Evolutionary conservation across 2,113 vertebrate species (phyloP).

Genomic region (Semnopithecus entellus): DNA sequence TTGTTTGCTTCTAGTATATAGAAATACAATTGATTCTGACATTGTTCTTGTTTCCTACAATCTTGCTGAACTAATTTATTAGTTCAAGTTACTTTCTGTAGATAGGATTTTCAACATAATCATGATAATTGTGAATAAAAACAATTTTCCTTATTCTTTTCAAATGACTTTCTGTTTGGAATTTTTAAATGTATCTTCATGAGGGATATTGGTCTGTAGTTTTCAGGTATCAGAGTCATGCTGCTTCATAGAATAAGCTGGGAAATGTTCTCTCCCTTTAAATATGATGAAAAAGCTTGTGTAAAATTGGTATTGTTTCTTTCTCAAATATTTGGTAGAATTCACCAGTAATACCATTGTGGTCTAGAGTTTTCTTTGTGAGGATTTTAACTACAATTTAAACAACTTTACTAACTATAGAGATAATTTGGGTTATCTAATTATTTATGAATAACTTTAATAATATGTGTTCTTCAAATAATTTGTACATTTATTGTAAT

Average conservation of each 20-base stretch:
- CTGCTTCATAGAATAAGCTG: neutral
- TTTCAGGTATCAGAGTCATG: neutral
- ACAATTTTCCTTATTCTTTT: neutral
- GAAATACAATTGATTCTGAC: neutral
- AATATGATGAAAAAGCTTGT: neutral
- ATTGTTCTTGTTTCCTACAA: neutral
- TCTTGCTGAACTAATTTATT: neutral
- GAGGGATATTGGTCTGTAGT: neutral
- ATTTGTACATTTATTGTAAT: neutral
- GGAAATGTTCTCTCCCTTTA: neutral
- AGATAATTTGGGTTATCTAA: neutral
- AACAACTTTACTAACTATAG: neutral
- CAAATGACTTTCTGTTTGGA: neutral
- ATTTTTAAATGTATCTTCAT: neutral
- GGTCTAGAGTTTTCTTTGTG: neutral
- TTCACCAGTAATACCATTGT: neutral
- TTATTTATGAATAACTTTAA: neutral
- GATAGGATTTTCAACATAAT: neutral
- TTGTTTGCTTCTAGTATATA: neutral
- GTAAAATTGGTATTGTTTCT: neutral
- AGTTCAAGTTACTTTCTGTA: neutral
- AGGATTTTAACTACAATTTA: neutral
- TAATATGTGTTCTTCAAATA: neutral
- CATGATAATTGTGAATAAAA: no score
- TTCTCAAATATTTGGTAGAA: neutral